Evolutionary conservation across 2,888 invertebrate genomes (phyloP).

Genomic region (Parnassius mnemosyne): DNA sequence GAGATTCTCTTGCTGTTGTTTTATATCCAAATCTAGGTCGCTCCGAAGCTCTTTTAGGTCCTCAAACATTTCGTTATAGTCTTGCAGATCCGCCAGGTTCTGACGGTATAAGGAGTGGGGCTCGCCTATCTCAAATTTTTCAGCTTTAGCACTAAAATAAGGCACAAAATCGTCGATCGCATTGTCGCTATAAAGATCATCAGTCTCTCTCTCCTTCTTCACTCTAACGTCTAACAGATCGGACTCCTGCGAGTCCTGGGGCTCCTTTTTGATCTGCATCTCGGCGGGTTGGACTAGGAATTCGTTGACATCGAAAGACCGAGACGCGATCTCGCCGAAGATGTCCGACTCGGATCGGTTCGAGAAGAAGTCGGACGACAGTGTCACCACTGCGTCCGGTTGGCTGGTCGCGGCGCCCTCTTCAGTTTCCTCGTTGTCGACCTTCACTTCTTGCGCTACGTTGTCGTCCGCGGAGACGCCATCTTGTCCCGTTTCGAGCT

Average conservation of each 20-base stretch:
- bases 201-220: slow-evolving; percentile 58
- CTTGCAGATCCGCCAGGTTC: slow-evolving; percentile 80
- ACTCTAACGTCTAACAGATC: slow-evolving; percentile 49
- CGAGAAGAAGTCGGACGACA: slow-evolving; percentile 61
- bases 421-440: slow-evolving; percentile 56
- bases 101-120: slow-evolving; percentile 76
- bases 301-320: slow-evolving; percentile 73
- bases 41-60: slow-evolving; percentile 61
- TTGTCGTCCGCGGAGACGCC: slow-evolving; percentile 71
- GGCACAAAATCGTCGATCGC: slow-evolving; percentile 71
- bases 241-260: slow-evolving; percentile 38
- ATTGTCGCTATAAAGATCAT: slow-evolving; percentile 68
- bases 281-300: slow-evolving; percentile 58
- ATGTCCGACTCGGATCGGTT: slow-evolving; percentile 64
- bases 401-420: slow-evolving; percentile 18
- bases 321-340: slow-evolving; percentile 63
- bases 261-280: slow-evolving; percentile 69
- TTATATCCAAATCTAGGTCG: slow-evolving; percentile 67
- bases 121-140: slow-evolving; percentile 59
- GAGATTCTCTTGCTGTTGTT: slow-evolving; percentile 63
- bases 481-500: slow-evolving; percentile 49
- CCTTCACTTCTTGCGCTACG: slow-evolving; percentile 71
- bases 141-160: slow-evolving; percentile 61
- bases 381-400: slow-evolving; percentile 64
- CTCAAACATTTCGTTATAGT: slow-evolving; percentile 70